Base-by-base conservation (phyloP, 2,797 vertebrate species). In the Vultur gryphus region DNA sequence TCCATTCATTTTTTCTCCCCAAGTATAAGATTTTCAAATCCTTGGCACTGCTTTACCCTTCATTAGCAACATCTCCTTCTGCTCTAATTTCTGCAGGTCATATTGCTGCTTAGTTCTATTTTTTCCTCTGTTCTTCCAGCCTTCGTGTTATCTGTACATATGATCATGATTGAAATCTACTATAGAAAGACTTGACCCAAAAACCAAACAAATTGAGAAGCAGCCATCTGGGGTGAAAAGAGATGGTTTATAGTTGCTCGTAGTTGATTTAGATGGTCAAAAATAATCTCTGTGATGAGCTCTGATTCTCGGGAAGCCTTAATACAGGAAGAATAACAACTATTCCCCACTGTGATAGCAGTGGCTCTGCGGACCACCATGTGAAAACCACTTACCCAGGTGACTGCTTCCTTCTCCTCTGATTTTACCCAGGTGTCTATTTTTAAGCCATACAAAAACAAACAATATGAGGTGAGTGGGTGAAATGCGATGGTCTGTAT, bases 171-270 rank as follows among this genome's bases (percentile, higher is more conserved):
- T 90, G 69, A 91, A 91, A 93, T 81, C 71, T 54, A 87, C 76
- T 72, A 26, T 7, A 88, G 89, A 76, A 88, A 76, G n/a, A 24
- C 46, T 44, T 95, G 89, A 96, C 95, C 94, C 93, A 90, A 90
- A 95, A 88, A 44, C 2, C 9, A 84, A 92, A 57, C n/a, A 83
- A 92, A 87, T 9, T 59, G 73, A 94, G 43, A 55, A 93, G 51
- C 90, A 95, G 66, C 87, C 92, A 96, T 93, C 92, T 95, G 92
- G 84, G 93, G 82, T 94, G 94, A 95, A 96, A 95, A 93, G 39
- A 72, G 7, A 13, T 28, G 23, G 25, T 37, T 93, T 91, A 33
- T 58, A 59, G 49, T 39, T 85, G 65, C 58, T 85, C 1, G 1
- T 33, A 65, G 54, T 85, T 91, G 86, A 90, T 55, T 87, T 67